phyloP scores from a whole-genome alignment of 1,140 invertebrate species.

The Ridgeia piscesae region DNA sequence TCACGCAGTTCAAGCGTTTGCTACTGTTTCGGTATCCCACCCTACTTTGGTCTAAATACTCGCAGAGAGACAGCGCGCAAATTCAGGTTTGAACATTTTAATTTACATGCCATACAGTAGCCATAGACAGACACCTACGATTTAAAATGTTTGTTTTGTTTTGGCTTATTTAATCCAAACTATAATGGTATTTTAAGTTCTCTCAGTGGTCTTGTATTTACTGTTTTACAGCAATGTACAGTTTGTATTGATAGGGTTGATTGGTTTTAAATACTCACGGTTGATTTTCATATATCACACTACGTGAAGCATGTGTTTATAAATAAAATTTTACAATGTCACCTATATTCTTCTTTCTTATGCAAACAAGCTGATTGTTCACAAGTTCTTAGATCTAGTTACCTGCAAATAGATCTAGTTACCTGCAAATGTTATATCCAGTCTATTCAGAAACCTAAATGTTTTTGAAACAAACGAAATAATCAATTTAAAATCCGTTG shows the following conservation, averaged over 20 bases:
- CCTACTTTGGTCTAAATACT: constrained; percentile 25
- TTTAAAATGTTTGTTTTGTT: background rate
- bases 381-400: too few species aligned
- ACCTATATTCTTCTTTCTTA: too few species aligned
- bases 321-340: too few species aligned
- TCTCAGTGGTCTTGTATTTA: too few species aligned
- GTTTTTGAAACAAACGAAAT: background rate
- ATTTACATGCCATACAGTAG: background rate
- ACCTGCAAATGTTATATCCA: background rate
- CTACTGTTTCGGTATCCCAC: constrained; percentile 20
- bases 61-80: constrained; percentile 26
- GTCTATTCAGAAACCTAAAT: background rate
- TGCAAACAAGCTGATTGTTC: too few species aligned
- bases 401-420: background rate
- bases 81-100: background rate
- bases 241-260: too few species aligned
- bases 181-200: background rate
- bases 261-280: too few species aligned
- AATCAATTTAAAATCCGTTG: too few species aligned
- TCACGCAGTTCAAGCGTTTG: constrained; percentile 22
- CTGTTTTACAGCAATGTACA: too few species aligned
- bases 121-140: too few species aligned
- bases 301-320: too few species aligned
- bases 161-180: background rate
- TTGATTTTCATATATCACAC: too few species aligned